phyloP scores from a whole-genome alignment of 2,888 invertebrate genomes.

The Linnaemya vulpina region DNA sequence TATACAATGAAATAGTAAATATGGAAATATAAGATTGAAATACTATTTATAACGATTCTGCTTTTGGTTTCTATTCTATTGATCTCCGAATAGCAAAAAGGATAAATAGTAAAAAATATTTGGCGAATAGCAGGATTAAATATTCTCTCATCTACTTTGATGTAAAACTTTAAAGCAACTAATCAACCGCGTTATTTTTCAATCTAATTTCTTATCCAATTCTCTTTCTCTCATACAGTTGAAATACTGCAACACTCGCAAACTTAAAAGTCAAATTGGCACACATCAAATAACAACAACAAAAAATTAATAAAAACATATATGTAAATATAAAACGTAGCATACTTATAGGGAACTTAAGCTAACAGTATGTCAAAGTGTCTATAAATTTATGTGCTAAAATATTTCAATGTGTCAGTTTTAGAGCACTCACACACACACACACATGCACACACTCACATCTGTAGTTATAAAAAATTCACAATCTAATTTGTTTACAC shows the following conservation, averaged over 20 bases:
- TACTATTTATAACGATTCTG: too few relatives aligned
- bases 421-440: background rate
- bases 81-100: too few relatives aligned
- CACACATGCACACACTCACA: background rate
- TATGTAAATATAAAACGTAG: background rate
- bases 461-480: conserved; percentile 57
- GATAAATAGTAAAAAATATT: too few relatives aligned
- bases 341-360: conserved; percentile 39
- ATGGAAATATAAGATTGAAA: too few relatives aligned
- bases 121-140: too few relatives aligned
- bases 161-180: background rate
- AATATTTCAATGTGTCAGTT: conserved; percentile 13
- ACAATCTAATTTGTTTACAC: conserved; percentile 70
- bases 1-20: too few relatives aligned
- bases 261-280: conserved; percentile 40
- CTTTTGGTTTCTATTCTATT: too few relatives aligned
- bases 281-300: conserved; percentile 31
- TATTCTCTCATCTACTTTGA: too few relatives aligned
- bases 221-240: too few relatives aligned
- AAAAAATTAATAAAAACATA: background rate
- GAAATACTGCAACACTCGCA: conserved; percentile 9
- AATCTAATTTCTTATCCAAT: too few relatives aligned
- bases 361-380: conserved; percentile 5
- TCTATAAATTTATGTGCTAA: background rate
- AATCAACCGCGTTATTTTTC: background rate